Conservation (phyloP, 2,113 vertebrate genomes). For the Tor tambroides region DNA sequence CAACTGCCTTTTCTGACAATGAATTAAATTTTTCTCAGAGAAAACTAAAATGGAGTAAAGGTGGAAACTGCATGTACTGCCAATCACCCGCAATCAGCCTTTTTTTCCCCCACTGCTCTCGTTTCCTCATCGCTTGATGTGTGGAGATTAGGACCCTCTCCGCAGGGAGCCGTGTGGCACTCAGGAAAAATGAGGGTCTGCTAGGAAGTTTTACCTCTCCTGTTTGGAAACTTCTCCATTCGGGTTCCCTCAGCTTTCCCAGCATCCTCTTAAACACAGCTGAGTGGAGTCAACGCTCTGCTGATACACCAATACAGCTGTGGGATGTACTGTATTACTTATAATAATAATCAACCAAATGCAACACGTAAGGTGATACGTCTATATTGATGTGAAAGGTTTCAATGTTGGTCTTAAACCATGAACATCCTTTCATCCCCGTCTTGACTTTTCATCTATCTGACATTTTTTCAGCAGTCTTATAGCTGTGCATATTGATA, state of each 20-base stretch:
- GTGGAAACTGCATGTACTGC: conserved; percentile 78
- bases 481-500: too few species aligned
- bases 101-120: conserved; percentile 59
- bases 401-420: not conserved
- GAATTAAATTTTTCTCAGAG: conserved; percentile 74
- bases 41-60: conserved; percentile 78
- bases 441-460: too few species aligned
- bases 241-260: conserved; percentile 64
- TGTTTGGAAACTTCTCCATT: conserved; percentile 80
- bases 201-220: conserved; percentile 71
- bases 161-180: conserved; percentile 74
- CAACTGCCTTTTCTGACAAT: conserved; percentile 76
- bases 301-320: conserved; percentile 43
- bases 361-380: not conserved
- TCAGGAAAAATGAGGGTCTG: conserved; percentile 75
- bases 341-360: not conserved
- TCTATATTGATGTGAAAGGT: not conserved
- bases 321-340: not conserved
- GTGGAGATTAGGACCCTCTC: conserved; percentile 81
- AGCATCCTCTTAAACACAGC: conserved; percentile 59
- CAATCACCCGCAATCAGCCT: conserved; percentile 83
- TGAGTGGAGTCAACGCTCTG: conserved; percentile 58
- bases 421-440: too few species aligned
- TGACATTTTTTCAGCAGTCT: too few species aligned
- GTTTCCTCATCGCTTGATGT: conserved; percentile 75